Evolutionary conservation across 2,888 invertebrate genomes (phyloP).

Genomic region (Deilephila porcellus): DNA sequence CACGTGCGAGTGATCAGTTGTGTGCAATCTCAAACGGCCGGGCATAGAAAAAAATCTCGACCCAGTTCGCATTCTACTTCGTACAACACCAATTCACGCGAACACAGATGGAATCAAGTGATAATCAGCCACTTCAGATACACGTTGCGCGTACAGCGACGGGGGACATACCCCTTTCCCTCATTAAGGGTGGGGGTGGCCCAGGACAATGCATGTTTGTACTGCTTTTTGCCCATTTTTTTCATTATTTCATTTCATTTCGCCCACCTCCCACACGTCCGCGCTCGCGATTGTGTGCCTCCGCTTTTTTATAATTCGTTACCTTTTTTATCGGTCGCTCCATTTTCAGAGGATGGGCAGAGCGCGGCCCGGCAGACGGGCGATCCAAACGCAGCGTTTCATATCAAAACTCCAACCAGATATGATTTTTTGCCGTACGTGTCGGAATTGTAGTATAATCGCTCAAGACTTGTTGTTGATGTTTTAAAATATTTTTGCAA

Average conservation of each 20-base stretch:
- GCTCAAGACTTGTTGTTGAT: no score
- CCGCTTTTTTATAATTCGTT: slow-evolving; percentile 85
- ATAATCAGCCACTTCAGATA: slow-evolving; percentile 80
- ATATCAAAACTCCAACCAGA: slow-evolving; percentile 26
- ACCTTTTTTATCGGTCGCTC: slow-evolving; percentile 85
- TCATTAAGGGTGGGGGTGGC: slow-evolving; percentile 77
- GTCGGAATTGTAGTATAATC: neutral
- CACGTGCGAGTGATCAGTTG: neutral
- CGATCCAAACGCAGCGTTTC: slow-evolving; percentile 52
- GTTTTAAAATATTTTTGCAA: no score
- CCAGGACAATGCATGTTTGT: slow-evolving; percentile 84
- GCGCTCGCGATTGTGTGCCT: slow-evolving; percentile 83
- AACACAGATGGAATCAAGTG: slow-evolving; percentile 78
- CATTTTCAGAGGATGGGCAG: slow-evolving; percentile 83
- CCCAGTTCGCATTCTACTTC: slow-evolving; percentile 19
- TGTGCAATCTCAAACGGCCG: slow-evolving; percentile 1
- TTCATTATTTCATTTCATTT: slow-evolving; percentile 85
- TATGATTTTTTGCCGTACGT: slow-evolving; percentile 31
- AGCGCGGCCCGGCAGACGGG: slow-evolving; percentile 56
- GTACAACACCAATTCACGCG: slow-evolving; percentile 32
- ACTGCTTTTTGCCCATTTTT: slow-evolving; percentile 85
- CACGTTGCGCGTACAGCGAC: slow-evolving; percentile 60
- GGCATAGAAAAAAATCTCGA: slow-evolving; percentile 22
- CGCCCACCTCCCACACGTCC: slow-evolving; percentile 83
- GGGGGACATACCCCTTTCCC: slow-evolving; percentile 60